phyloP scores from a whole-genome alignment of 2,888 invertebrate species.

The Tricholauxania praeusta region DNA sequence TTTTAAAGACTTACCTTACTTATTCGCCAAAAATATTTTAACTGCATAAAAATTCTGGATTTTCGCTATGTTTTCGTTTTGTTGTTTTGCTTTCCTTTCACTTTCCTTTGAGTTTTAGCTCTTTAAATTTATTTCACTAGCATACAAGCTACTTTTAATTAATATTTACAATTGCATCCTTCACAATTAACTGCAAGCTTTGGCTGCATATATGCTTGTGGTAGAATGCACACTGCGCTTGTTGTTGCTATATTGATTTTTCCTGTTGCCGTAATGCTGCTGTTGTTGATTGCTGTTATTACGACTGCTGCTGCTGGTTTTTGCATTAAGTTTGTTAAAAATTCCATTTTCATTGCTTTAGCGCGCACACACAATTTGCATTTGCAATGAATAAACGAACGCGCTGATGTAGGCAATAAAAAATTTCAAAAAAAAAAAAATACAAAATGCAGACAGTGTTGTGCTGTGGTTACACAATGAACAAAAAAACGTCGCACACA shows the following conservation, averaged over 20 bases:
- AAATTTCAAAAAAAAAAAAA: neutral
- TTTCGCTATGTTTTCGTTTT: no score
- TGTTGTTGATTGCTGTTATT: conserved; percentile 2
- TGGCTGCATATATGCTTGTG: neutral
- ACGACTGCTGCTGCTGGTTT: conserved; percentile 18
- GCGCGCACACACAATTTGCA: conserved; percentile 17
- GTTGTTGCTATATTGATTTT: neutral
- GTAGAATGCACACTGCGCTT: neutral
- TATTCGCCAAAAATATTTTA: no score
- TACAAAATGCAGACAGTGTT: neutral
- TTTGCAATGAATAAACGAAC: no score
- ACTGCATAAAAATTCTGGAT: no score
- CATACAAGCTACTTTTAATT: no score
- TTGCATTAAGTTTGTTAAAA: conserved; percentile 34
- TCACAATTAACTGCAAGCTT: neutral
- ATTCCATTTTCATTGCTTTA: conserved; percentile 35
- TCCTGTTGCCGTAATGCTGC: neutral
- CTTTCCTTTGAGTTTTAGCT: no score
- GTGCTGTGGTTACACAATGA: no score
- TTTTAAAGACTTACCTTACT: no score
- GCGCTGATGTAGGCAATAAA: conserved; percentile 29
- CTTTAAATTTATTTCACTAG: no score
- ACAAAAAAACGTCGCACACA: no score
- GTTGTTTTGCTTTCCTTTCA: no score
- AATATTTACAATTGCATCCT: no score